These are phyloP conservation scores for Nephotettix cincticeps DNA, from an alignment of 1,140 invertebrate genomes.

Conservation along the genomic window DNA sequence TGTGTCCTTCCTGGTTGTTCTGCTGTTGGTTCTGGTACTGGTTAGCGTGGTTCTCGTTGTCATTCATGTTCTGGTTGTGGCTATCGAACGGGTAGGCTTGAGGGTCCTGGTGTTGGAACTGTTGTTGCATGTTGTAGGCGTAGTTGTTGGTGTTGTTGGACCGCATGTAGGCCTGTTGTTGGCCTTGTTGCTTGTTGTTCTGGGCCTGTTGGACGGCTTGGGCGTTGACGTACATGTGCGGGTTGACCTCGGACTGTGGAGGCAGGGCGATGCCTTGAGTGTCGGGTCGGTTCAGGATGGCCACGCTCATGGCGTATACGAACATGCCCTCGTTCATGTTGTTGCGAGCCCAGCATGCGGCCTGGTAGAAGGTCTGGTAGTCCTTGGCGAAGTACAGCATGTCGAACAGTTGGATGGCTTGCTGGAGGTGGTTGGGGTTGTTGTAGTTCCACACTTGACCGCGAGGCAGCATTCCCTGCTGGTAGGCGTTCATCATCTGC, in stretches of 20 bases:
- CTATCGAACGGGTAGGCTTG: not conserved
- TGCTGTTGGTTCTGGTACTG: too few relatives aligned
- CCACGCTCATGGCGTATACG: constrained; percentile 59
- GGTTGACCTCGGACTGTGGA: constrained; percentile 66
- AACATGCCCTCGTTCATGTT: constrained; percentile 64
- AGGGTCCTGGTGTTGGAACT: not conserved
- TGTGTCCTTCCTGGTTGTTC: constrained; percentile 57
- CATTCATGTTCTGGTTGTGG: not conserved
- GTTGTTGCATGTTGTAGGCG: not conserved
- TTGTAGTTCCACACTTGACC: constrained; percentile 62
- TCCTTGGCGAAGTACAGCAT: constrained; percentile 65
- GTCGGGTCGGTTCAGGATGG: constrained; percentile 60
- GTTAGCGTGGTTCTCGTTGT: constrained; percentile 41
- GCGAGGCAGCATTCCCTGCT: constrained; percentile 55
- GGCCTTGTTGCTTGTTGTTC: too few relatives aligned
- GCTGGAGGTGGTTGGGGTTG: constrained; percentile 58
- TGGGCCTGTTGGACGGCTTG: not conserved
- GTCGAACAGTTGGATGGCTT: constrained; percentile 63
- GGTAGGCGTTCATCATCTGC: constrained; percentile 56
- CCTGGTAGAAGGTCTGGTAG: constrained; percentile 62
- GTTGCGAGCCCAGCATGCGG: constrained; percentile 61
- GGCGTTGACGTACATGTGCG: constrained; percentile 57
- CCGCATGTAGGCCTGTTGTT: not conserved
- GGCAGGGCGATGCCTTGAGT: constrained; percentile 60
- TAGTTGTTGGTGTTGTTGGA: constrained; percentile 3